A percentile compares a stretch with the other conserved stretches of the same genome.
Evolutionary conservation across 2,888 invertebrate species (phyloP).

Genomic region (Drosophila pullipes): DNA sequence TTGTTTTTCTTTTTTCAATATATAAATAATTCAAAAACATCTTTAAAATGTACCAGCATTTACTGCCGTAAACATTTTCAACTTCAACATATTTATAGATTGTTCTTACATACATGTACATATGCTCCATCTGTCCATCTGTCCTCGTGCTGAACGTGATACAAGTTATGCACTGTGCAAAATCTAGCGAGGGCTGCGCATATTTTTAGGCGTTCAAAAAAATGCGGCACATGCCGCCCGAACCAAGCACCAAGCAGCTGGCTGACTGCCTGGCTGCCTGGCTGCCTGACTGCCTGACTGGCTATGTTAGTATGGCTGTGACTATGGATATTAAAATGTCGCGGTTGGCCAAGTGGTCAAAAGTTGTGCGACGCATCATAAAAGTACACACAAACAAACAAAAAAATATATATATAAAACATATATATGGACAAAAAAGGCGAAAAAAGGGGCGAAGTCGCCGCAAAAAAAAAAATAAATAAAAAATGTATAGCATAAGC

Average conservation of each 20-base stretch:
- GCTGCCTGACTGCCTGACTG: neutral
- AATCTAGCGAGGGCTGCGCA: slow-evolving; percentile 34
- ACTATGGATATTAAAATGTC: slow-evolving; percentile 73
- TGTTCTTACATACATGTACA: slow-evolving; percentile 1
- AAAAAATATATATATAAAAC: neutral
- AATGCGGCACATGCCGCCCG: slow-evolving; percentile 41
- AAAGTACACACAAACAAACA: slow-evolving; percentile 40
- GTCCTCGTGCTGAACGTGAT: slow-evolving; percentile 1
- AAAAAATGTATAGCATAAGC: slow-evolving; percentile 34
- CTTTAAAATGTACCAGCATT: neutral
- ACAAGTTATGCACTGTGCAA: slow-evolving; percentile 37
- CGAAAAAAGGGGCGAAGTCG: slow-evolving; percentile 8
- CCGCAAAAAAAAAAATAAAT: slow-evolving; percentile 19
- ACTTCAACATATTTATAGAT: neutral
- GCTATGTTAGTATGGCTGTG: slow-evolving; percentile 3
- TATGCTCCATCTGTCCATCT: neutral
- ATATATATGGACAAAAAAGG: neutral
- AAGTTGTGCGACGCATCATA: slow-evolving; percentile 72
- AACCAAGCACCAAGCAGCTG: slow-evolving; percentile 1
- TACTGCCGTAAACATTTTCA: slow-evolving; percentile 1
- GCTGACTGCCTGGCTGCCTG: neutral
- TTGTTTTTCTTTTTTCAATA: neutral
- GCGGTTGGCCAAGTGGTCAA: slow-evolving; percentile 76
- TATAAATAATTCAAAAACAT: neutral
- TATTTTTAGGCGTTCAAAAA: slow-evolving; percentile 66